Evolutionary conservation across 2,888 invertebrate species (phyloP).

Genomic region (Melieria crassipennis): DNA sequence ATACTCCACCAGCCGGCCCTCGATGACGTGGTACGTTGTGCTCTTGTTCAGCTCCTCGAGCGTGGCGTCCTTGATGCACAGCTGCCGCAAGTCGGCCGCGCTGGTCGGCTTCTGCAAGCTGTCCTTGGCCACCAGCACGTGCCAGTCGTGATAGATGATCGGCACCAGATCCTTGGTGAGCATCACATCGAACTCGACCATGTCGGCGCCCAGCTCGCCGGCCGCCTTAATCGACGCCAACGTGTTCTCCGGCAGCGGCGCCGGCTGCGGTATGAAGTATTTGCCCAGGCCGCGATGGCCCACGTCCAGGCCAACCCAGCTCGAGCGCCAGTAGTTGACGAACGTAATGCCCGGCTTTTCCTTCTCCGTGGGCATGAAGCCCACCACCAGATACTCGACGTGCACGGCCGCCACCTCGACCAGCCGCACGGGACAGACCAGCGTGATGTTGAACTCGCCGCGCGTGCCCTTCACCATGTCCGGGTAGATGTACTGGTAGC

Average conservation of each 20-base stretch:
- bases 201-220: slow-evolving; percentile 89
- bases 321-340: slow-evolving; percentile 82
- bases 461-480: slow-evolving; percentile 76
- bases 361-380: slow-evolving; percentile 48
- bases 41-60: slow-evolving; percentile 88
- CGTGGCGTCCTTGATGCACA: slow-evolving; percentile 94
- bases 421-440: slow-evolving; percentile 76
- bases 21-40: slow-evolving; percentile 84
- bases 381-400: slow-evolving; percentile 68
- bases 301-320: slow-evolving; percentile 85
- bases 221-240: slow-evolving; percentile 91
- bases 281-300: slow-evolving; percentile 74
- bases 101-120: slow-evolving; percentile 69
- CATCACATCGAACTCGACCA: slow-evolving; percentile 97
- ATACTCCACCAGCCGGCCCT: slow-evolving; percentile 75
- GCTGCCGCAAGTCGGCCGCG: slow-evolving; percentile 83
- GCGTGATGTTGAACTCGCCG: slow-evolving; percentile 70
- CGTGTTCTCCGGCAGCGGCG: slow-evolving; percentile 85
- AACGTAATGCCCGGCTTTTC: slow-evolving; percentile 82
- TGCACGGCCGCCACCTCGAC: slow-evolving; percentile 79
- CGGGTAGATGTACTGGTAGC: slow-evolving; percentile 87
- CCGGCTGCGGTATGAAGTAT: slow-evolving; percentile 62
- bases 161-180: slow-evolving; percentile 91
- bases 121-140: slow-evolving; percentile 48
- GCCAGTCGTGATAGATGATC: slow-evolving; percentile 94